These are phyloP conservation scores for Eristalis tenax DNA, from an alignment of 2,888 invertebrate species.

Conservation along the genomic window DNA sequence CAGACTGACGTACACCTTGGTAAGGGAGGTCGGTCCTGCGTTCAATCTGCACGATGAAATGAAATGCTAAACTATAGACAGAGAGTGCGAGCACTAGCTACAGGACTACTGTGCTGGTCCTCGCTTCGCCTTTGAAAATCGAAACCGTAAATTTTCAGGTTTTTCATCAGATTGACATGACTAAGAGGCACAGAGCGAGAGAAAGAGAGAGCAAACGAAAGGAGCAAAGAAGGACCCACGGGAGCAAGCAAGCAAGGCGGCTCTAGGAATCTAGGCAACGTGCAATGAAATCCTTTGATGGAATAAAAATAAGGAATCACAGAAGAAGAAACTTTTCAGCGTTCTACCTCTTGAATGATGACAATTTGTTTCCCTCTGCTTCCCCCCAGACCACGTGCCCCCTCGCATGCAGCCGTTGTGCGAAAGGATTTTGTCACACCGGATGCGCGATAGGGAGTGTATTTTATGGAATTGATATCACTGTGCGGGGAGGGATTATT, in stretches of 20 bases:
- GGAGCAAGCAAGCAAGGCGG: background rate
- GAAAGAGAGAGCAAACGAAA: background rate
- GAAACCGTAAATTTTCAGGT: conserved; percentile 68
- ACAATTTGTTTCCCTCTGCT: conserved; percentile 55
- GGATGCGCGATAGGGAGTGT: conserved; percentile 8
- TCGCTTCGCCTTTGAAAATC: conserved; percentile 57
- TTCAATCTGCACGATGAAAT: conserved; percentile 45
- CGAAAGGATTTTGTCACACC: background rate
- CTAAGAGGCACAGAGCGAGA: background rate
- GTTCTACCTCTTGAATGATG: conserved; percentile 39
- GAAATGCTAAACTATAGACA: conserved; percentile 67
- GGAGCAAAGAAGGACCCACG: background rate
- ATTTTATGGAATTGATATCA: conserved; percentile 48
- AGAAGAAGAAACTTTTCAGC: conserved; percentile 35
- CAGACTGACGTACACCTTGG: conserved; percentile 7
- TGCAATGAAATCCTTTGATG: conserved; percentile 60
- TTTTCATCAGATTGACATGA: conserved; percentile 48
- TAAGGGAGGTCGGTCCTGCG: conserved; percentile 2
- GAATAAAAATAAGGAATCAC: conserved; percentile 54
- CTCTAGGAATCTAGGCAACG: background rate
- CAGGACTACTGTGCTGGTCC: background rate
- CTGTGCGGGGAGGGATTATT: conserved; percentile 24
- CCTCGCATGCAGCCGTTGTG: background rate
- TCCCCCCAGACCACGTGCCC: conserved; percentile 21
- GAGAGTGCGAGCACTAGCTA: conserved; percentile 33